Conservation (phyloP, 2,888 invertebrate species). For the Hartigia nigra region DNA sequence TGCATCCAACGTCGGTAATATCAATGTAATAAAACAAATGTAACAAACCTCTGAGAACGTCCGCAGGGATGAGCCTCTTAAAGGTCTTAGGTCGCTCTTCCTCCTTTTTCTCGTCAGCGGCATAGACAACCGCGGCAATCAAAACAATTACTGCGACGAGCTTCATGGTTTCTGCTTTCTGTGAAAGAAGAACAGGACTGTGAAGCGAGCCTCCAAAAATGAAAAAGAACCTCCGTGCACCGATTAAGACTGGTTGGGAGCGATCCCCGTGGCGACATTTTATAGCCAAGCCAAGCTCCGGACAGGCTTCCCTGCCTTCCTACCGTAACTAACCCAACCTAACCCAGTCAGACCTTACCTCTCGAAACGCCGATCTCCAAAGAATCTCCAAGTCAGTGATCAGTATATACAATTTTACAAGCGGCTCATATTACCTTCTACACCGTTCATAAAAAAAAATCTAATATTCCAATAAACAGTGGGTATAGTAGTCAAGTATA, state of each 20-base stretch:
- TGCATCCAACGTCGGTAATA: neutral
- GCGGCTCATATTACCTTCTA: neutral
- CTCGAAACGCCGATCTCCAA: slow-evolving; percentile 47
- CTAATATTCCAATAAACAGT: neutral
- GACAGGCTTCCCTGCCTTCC: slow-evolving; percentile 51
- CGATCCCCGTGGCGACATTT: slow-evolving; percentile 55
- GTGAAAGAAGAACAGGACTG: slow-evolving; percentile 6
- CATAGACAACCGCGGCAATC: slow-evolving; percentile 67
- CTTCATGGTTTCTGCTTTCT: slow-evolving; percentile 50
- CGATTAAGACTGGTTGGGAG: slow-evolving; percentile 63
- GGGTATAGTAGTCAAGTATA: neutral
- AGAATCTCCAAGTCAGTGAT: slow-evolving; percentile 18
- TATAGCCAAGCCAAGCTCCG: slow-evolving; percentile 57
- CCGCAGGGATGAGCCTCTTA: slow-evolving; percentile 87
- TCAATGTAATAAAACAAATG: neutral
- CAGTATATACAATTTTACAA: neutral
- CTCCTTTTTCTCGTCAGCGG: slow-evolving; percentile 66
- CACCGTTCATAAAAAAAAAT: neutral
- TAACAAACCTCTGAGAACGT: slow-evolving; percentile 86
- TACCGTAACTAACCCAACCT: slow-evolving; percentile 13
- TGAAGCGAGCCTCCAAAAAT: slow-evolving; percentile 27
- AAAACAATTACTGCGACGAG: slow-evolving; percentile 70
- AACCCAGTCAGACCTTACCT: slow-evolving; percentile 32
- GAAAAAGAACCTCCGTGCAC: slow-evolving; percentile 40
- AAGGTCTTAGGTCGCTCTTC: slow-evolving; percentile 77